A percentile compares a stretch with the other conserved stretches of the same genome.
These are phyloP conservation scores for Drosophila lowei DNA, from an alignment of 1,140 invertebrate genomes.

Conservation along the genomic window DNA sequence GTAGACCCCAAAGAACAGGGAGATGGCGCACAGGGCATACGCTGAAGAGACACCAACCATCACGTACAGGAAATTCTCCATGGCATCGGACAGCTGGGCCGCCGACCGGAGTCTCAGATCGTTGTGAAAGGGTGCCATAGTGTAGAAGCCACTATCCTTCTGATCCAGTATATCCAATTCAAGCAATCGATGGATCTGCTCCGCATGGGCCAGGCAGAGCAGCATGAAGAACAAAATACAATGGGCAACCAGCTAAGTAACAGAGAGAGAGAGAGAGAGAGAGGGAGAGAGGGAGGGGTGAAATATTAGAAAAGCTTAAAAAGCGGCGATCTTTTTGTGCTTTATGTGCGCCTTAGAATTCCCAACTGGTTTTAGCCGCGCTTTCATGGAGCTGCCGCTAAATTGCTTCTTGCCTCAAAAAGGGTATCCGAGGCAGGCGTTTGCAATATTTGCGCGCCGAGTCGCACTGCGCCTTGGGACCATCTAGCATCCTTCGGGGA, in stretches of 20 bases:
- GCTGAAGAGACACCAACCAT: slow-evolving; percentile 51
- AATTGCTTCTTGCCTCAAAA: slow-evolving; percentile 16
- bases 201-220: slow-evolving; percentile 75
- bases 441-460: slow-evolving; percentile 20
- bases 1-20: slow-evolving; percentile 73
- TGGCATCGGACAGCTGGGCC: slow-evolving; percentile 70
- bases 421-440: slow-evolving; percentile 69
- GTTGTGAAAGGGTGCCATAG: slow-evolving; percentile 72
- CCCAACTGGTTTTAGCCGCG: slow-evolving; percentile 48
- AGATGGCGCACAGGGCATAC: slow-evolving; percentile 69
- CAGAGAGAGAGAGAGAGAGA: not conserved
- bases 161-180: slow-evolving; percentile 79
- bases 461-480: slow-evolving; percentile 74
- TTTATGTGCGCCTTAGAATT: slow-evolving; percentile 27
- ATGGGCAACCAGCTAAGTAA: slow-evolving; percentile 69
- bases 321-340: slow-evolving; percentile 4
- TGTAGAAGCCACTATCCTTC: slow-evolving; percentile 77
- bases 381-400: not conserved
- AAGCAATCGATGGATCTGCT: slow-evolving; percentile 74
- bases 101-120: slow-evolving; percentile 71
- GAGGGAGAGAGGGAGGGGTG: not conserved
- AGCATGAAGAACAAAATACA: slow-evolving; percentile 74
- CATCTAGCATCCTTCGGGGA: slow-evolving; percentile 7
- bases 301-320: slow-evolving; percentile 5
- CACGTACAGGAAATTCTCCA: slow-evolving; percentile 69